Conservation (phyloP, 2,888 invertebrate species). For the Drosophila mettleri region DNA sequence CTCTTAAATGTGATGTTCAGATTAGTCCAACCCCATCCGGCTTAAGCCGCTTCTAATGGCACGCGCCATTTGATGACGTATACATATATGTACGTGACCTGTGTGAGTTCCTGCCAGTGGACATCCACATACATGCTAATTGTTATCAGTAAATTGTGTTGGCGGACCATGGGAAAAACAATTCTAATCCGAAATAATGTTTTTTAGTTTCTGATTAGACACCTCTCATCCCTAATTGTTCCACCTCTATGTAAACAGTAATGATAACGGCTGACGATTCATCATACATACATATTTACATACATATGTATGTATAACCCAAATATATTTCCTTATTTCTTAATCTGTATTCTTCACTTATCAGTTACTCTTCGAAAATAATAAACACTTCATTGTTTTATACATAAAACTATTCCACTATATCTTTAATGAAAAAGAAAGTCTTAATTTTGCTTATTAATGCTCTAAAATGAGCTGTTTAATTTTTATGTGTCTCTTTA, state of each 20-base stretch:
- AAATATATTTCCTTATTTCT: background rate
- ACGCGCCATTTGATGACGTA: constrained; percentile 53
- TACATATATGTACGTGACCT: constrained; percentile 38
- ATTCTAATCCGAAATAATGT: constrained; percentile 7
- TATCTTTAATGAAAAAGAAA: constrained; percentile 15
- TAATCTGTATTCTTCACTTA: constrained; percentile 21
- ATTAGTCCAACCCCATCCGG: constrained; percentile 30
- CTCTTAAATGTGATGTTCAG: constrained; percentile 5
- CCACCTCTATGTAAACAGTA: background rate
- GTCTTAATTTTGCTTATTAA: constrained; percentile 22
- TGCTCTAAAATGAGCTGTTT: background rate
- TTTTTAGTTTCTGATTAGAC: constrained; percentile 15
- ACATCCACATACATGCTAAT: background rate
- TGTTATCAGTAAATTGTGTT: constrained; percentile 33
- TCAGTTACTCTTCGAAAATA: constrained; percentile 12
- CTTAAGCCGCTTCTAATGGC: constrained; percentile 27
- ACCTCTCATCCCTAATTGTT: background rate
- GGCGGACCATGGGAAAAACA: constrained; percentile 49
- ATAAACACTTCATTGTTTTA: background rate
- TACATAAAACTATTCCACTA: background rate
- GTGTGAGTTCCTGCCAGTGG: constrained; percentile 2
- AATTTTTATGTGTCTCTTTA: constrained; percentile 7
- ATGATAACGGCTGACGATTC: background rate
- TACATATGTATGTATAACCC: background rate
- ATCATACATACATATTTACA: no score